phyloP scores from a whole-genome alignment of 1,140 invertebrate genomes.

The Drosophila nannoptera region DNA sequence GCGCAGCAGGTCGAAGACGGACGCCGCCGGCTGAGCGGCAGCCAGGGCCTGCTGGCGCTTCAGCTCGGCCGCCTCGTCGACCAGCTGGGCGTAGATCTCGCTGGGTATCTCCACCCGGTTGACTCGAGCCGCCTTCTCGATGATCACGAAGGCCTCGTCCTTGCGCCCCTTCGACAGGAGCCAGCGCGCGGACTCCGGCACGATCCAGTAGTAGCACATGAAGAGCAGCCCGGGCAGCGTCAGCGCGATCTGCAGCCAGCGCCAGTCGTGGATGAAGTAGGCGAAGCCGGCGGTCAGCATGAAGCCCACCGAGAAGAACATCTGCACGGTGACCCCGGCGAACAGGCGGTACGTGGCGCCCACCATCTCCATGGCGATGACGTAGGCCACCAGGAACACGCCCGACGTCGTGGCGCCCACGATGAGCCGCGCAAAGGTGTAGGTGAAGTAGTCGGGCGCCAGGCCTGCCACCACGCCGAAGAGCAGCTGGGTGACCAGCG shows the following conservation, averaged over 20 bases:
- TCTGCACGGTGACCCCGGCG: constrained; percentile 87
- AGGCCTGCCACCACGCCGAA: constrained; percentile 84
- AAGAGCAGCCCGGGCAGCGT: constrained; percentile 86
- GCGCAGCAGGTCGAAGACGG: constrained; percentile 85
- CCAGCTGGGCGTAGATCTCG: constrained; percentile 82
- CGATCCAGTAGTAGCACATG: constrained; percentile 89
- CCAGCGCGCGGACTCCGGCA: constrained; percentile 92
- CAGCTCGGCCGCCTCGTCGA: constrained; percentile 79
- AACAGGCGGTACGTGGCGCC: constrained; percentile 86
- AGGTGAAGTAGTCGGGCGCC: constrained; percentile 85
- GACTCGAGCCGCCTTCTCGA: constrained; percentile 85
- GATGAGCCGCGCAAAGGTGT: constrained; percentile 84
- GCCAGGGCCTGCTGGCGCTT: constrained; percentile 52
- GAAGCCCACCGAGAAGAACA: constrained; percentile 89
- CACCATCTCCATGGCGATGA: constrained; percentile 91
- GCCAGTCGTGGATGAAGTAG: constrained; percentile 88
- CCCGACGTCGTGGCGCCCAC: constrained; percentile 88
- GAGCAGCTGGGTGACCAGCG: constrained; percentile 85
- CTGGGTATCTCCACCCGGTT: constrained; percentile 83
- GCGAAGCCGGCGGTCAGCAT: constrained; percentile 87
- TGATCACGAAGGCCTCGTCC: constrained; percentile 85
- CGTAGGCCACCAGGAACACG: constrained; percentile 88
- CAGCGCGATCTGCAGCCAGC: constrained; percentile 85
- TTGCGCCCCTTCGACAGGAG: constrained; percentile 86
- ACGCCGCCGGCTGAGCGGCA: constrained; percentile 77